Base-by-base conservation (phyloP, 2,888 invertebrate genomes). In the Drosophila kuntzei region DNA sequence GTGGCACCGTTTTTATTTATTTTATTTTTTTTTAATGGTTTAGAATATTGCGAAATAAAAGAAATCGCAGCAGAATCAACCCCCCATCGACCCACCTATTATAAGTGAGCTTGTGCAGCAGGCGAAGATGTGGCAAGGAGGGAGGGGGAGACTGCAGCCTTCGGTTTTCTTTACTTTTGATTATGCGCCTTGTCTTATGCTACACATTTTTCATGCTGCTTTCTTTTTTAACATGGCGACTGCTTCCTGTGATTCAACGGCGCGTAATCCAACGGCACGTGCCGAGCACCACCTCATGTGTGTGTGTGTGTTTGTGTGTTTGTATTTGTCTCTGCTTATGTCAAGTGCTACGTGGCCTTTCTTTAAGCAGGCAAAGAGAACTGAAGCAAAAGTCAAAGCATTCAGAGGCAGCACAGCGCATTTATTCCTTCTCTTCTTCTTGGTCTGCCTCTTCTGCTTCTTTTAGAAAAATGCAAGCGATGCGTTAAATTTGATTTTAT, bases 401-500 rank as follows among this genome's bases (percentile, higher is more conserved):
- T 60, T 71, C 53, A 54, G 55, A 51, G 41, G 36, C 36, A 37
- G 2, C 36, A 14, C 36, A 43, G 37, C 34, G 49, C 22, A 49
- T 50, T 50, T 47, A 58, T 20, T 51, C 22, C 47, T 32, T 3
- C 18, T 32, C 18, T 32, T 37, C 12, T 20, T 5, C 36, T 11
- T 29, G 25, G 3, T 9, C 22, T 43, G 25, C 18, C n/a, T 18
- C 49, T 44, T 14, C 59, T 58, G 20, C 46, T 50, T n/a, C 57
- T 59, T 54, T 64, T 70, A 46, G 64, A 66, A 59, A 63, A 66
- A 68, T 79, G 76, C 76, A 67, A 70, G 76, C 82, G 85, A 82
- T 79, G 85, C 85, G 85, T 85, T 87, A 86, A 86, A 86, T 86
- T 86, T 86, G 82, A 87, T 86, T 87, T 85, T 60, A 85, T 87